Evolutionary conservation across 2,888 invertebrate species (phyloP).

Genomic region (Dioctria linearis): DNA sequence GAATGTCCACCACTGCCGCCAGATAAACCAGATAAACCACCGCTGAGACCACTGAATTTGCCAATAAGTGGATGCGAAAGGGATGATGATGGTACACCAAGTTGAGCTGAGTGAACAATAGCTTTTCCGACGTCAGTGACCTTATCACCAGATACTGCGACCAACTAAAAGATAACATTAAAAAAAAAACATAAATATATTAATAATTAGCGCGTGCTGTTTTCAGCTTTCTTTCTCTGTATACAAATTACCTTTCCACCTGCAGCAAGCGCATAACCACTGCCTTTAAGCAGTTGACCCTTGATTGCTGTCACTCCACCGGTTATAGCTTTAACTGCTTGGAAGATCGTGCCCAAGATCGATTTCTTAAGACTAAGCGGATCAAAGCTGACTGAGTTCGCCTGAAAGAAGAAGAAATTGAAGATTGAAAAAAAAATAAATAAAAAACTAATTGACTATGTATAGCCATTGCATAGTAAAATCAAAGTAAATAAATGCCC

Average conservation of each 20-base stretch:
- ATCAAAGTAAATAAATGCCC: background rate
- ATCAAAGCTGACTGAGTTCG: conserved; percentile 73
- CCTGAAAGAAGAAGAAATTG: conserved; percentile 60
- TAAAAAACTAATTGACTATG: conserved; percentile 25
- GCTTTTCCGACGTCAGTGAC: conserved; percentile 85
- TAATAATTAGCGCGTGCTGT: background rate
- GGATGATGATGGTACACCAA: conserved; percentile 70
- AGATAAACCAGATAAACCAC: conserved; percentile 20
- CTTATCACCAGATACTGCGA: conserved; percentile 84
- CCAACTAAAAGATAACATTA: conserved; percentile 72
- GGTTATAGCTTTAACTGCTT: conserved; percentile 90
- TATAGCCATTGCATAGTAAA: background rate
- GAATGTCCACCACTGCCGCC: conserved; percentile 32
- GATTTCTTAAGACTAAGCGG: conserved; percentile 87
- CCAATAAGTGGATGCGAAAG: conserved; percentile 65
- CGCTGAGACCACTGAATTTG: background rate
- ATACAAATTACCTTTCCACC: conserved; percentile 72
- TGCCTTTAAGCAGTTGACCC: conserved; percentile 88
- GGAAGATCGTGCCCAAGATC: conserved; percentile 85
- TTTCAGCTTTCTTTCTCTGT: background rate
- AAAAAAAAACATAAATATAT: background rate
- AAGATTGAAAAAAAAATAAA: conserved; percentile 38
- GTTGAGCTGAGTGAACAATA: conserved; percentile 82
- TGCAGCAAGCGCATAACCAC: conserved; percentile 79
- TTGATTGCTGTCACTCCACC: conserved; percentile 91